phyloP scores from a whole-genome alignment of 2,113 vertebrate species.

The Brevimyrus niger region DNA sequence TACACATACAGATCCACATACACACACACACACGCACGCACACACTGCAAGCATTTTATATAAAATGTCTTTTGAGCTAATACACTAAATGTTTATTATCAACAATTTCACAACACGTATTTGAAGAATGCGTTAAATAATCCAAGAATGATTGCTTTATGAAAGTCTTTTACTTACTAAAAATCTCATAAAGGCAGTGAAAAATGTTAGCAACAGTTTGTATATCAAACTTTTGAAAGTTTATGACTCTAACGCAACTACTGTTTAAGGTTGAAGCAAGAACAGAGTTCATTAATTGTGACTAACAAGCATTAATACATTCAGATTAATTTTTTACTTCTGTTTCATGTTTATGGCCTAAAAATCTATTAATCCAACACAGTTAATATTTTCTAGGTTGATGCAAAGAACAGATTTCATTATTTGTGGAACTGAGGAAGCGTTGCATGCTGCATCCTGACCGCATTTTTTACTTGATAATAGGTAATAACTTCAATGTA shows the following conservation, averaged over 20 bases:
- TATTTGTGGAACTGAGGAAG: too few species aligned
- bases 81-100: not conserved
- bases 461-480: too few species aligned
- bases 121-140: not conserved
- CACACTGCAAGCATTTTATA: not conserved
- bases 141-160: not conserved
- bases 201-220: not conserved
- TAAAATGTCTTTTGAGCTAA: not conserved
- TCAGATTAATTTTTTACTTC: not conserved
- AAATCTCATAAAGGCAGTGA: not conserved
- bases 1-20: not conserved
- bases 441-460: too few species aligned
- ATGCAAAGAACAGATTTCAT: not conserved
- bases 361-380: not conserved
- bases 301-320: not conserved
- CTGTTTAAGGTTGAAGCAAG: not conserved
- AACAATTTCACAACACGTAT: not conserved
- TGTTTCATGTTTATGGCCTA: not conserved
- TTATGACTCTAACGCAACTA: not conserved
- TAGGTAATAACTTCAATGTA: too few species aligned
- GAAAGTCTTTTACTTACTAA: not conserved
- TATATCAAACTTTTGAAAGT: not conserved
- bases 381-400: not conserved
- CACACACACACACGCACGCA: not conserved
- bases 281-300: not conserved